Base-by-base conservation (phyloP, 2,797 vertebrate genomes). In the Manis javanica region DNA sequence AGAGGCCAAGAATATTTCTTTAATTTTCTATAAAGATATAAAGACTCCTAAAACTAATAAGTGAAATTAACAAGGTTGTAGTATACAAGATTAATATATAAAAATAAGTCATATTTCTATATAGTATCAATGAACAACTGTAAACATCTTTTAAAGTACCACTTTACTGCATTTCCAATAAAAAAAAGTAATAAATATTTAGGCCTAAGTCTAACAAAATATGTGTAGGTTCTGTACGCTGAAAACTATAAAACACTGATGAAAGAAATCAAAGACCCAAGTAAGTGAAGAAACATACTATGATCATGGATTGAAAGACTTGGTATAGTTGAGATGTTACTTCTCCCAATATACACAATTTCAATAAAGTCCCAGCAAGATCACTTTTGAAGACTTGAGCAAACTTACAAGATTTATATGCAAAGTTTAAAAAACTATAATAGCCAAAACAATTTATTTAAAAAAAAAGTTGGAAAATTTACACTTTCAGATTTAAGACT, bases 271-370 rank as follows among this genome's bases (percentile, higher is more conserved):
- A 72, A 72, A 92, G 34, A 49, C 42, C 34, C 57, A 42, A 42
- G 29, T 84, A 84, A 84, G 79, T 96, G 26, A 66, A 64, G 61
- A 61, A 37, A 51, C 6, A 92, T 0, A 31, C 49, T 72, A 53
- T 84, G 39, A 66, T 83, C 31, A 87, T 82, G 21, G 49, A 66
- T 91, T 74, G 31, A 85, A 85, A 93, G 71, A 92, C 42, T 75
- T 34, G 49, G 2, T 11, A 37, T 79, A 31, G n/a, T 85, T 57
- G 51, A 87, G 29, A 49, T 84, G 7, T 23, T 26, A 74, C 49
- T 86, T 94, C 7, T 69, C 61, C 64, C 53, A 92, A 15, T 86
- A 61, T 81, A 39, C 39, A 69, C 5, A 94, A 75, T 85, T 37
- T 72, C 42, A 77, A 0, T 64, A 29, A 94, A 92, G 72, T 90